phyloP scores from a whole-genome alignment of 2,113 vertebrate genomes.

The Ardeotis arabs region DNA sequence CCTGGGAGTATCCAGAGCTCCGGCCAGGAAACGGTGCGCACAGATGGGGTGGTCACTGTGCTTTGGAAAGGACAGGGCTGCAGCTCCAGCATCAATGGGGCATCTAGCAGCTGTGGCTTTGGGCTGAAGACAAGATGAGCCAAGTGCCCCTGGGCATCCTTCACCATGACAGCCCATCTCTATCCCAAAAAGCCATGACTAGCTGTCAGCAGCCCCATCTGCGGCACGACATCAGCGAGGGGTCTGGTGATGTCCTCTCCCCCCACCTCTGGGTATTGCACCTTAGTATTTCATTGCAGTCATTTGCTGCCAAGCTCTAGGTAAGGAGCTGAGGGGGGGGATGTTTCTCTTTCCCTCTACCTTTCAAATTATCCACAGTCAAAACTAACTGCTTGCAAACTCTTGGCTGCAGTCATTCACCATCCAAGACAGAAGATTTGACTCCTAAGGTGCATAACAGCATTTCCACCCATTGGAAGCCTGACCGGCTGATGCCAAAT shows the following conservation, averaged over 20 bases:
- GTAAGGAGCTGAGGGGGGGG: background rate
- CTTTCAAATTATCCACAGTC: background rate
- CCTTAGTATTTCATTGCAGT: background rate
- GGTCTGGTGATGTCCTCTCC: background rate
- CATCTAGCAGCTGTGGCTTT: background rate
- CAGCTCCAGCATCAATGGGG: background rate
- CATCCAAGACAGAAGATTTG: background rate
- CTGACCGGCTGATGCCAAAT: background rate
- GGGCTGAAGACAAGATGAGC: background rate
- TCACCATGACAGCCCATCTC: background rate
- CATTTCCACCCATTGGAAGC: background rate
- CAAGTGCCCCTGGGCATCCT: background rate
- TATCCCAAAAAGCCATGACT: background rate
- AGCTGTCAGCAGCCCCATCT: background rate
- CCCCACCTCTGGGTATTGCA: background rate
- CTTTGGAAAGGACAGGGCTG: background rate
- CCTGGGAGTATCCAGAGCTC: background rate
- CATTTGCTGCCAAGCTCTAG: background rate
- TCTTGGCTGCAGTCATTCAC: background rate
- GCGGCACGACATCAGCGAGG: fast-evolving
- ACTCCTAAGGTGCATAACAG: fast-evolving
- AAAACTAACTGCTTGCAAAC: background rate
- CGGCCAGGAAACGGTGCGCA: fast-evolving
- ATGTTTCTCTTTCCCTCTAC: background rate
- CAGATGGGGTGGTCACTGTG: background rate